Evolutionary conservation across 2,888 invertebrate species (phyloP).

Genomic region (Drosophila koepferae): DNA sequence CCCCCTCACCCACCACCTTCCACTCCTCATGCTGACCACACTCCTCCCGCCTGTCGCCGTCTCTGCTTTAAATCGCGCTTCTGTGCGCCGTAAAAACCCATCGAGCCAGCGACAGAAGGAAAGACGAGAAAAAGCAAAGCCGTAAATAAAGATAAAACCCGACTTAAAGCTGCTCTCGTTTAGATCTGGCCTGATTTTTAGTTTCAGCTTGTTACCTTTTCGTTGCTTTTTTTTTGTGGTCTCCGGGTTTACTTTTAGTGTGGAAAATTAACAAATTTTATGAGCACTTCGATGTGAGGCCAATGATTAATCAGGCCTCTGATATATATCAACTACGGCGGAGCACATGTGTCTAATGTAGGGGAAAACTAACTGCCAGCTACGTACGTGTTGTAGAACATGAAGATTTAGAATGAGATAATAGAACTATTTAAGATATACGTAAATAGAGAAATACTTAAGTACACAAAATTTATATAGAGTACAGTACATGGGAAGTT

Average conservation of each 20-base stretch:
- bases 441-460: neutral
- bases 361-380: neutral
- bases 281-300: constrained; percentile 62
- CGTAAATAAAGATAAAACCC: constrained; percentile 17
- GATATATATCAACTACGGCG: neutral
- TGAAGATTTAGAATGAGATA: neutral
- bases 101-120: constrained; percentile 3
- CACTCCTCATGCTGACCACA: neutral
- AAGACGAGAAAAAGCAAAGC: neutral
- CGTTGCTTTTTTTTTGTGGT: constrained; percentile 3
- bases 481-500: neutral
- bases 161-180: constrained; percentile 66
- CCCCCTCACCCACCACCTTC: no score
- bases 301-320: constrained; percentile 41
- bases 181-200: constrained; percentile 68
- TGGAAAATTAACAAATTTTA: constrained; percentile 71
- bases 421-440: neutral
- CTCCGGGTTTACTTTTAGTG: constrained; percentile 26
- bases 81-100: constrained; percentile 56
- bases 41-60: neutral
- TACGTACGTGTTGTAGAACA: constrained; percentile 4
- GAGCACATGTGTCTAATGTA: constrained; percentile 6
- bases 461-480: neutral
- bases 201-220: constrained; percentile 12
- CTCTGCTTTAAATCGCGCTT: constrained; percentile 17